Evolutionary conservation across 2,888 invertebrate species (phyloP), one percentile per base, ranked within the genome.

Genomic region (Pollenia angustigena): DNA sequence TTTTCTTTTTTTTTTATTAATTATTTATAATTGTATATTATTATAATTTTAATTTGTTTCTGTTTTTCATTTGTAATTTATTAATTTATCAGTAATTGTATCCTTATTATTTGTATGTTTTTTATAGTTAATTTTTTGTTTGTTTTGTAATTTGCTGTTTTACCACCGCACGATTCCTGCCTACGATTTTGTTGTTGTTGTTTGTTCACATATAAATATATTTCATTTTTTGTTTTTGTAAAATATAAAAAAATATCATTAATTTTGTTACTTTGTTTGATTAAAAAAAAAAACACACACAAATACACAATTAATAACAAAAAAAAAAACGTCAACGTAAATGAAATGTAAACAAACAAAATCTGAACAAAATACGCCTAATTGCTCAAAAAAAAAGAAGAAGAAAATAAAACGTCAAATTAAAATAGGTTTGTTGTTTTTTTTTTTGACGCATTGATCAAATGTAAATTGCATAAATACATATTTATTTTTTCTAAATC

Each of bases 101-200:
- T 85, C 64, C 80, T 86, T 85, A 87, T 78, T 83, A 72, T 79
- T 76, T 78, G 71, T 79, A 68, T 75, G 46, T 79, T 82, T 54
- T 81, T 87, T 90, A 90, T 91, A 87, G 72, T 83, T 88, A 85
- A 85, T 83, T 88, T 62, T 69, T 82, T 81, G 52, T 66, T 85
- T 85, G 50, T 68, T 81, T 68, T 75, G 16, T 81, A 68, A 64
- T 84, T 81, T 81, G 80, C 85, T 87, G 82, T 86, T 87, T 87
- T 89, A 89, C 91, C 92, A 92, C 93, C 93, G 93, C 93, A 93
- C 93, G 93, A 87, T 92, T 92, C 93, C 93, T 93, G 93, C 93
- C 93, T 92, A 93, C 91, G 92, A 90, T 93, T 92, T 91, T 90
- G 90, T 90, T 92, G 89, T 84, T 87, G 83, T 68, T 84, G 86